Conservation (phyloP, 2,797 vertebrate species). For the Sebastes hopkinsi region DNA sequence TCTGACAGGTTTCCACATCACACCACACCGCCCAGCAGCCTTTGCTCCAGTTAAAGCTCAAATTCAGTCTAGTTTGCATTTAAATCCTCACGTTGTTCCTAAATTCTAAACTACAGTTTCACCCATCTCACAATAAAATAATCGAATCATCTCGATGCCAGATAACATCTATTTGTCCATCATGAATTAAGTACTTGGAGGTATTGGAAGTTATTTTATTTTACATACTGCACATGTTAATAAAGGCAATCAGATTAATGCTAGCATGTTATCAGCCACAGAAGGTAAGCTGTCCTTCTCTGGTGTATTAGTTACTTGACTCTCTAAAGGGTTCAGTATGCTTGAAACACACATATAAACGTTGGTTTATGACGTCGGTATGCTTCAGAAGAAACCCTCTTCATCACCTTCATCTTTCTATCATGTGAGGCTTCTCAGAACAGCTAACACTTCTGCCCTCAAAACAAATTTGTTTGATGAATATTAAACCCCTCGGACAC, state of each 20-base stretch:
- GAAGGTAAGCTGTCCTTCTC: neutral
- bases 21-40: neutral
- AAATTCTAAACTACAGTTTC: neutral
- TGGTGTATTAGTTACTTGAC: neutral
- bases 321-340: neutral
- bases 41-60: conserved; percentile 13
- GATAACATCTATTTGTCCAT: neutral
- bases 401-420: neutral
- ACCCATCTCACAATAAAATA: neutral
- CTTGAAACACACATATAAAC: neutral
- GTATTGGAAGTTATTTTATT: neutral
- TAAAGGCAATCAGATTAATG: neutral
- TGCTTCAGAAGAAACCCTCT: neutral
- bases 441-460: neutral
- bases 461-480: neutral
- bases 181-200: neutral
- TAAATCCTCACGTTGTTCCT: neutral
- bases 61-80: neutral
- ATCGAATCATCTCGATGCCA: neutral
- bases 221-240: neutral
- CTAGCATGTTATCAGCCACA: neutral
- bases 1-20: conserved; percentile 1
- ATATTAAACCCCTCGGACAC: neutral
- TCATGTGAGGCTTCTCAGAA: neutral
- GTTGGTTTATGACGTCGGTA: neutral